These are phyloP conservation scores for Thaumatotibia leucotreta DNA, from an alignment of 1,140 invertebrate species.

Conservation along the genomic window DNA sequence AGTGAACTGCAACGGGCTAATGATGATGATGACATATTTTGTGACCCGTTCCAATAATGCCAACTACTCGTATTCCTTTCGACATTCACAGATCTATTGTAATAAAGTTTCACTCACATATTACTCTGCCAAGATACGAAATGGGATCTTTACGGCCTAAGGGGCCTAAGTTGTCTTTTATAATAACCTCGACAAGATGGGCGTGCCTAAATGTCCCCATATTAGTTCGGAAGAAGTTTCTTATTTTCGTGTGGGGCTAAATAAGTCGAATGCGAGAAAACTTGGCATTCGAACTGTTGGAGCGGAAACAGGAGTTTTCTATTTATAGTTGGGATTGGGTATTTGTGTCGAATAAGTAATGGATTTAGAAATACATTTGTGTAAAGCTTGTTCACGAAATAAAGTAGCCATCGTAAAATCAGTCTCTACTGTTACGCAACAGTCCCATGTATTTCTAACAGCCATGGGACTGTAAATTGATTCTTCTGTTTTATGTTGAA, in stretches of 20 bases:
- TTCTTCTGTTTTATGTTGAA: too few relatives aligned
- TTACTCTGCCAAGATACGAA: neutral
- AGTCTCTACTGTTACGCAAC: too few relatives aligned
- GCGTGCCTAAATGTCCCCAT: neutral
- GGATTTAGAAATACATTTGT: neutral
- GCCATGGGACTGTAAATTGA: too few relatives aligned
- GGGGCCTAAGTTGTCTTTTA: neutral
- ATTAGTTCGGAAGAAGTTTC: slow-evolving; percentile 6
- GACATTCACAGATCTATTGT: neutral
- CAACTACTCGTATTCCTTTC: too few relatives aligned
- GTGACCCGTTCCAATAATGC: too few relatives aligned
- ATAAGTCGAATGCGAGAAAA: neutral
- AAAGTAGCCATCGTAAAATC: too few relatives aligned
- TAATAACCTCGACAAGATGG: neutral
- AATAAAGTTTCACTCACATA: neutral
- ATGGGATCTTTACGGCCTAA: neutral
- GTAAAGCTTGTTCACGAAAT: too few relatives aligned
- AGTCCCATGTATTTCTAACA: too few relatives aligned
- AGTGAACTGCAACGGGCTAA: too few relatives aligned
- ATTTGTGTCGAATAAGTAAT: neutral
- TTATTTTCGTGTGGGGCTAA: neutral
- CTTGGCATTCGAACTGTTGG: neutral
- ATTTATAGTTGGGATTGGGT: neutral
- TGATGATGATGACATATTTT: too few relatives aligned
- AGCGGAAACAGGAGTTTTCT: neutral